Evolutionary conservation across 2,888 invertebrate genomes (phyloP).

Genomic region (Calameuta filiformis): DNA sequence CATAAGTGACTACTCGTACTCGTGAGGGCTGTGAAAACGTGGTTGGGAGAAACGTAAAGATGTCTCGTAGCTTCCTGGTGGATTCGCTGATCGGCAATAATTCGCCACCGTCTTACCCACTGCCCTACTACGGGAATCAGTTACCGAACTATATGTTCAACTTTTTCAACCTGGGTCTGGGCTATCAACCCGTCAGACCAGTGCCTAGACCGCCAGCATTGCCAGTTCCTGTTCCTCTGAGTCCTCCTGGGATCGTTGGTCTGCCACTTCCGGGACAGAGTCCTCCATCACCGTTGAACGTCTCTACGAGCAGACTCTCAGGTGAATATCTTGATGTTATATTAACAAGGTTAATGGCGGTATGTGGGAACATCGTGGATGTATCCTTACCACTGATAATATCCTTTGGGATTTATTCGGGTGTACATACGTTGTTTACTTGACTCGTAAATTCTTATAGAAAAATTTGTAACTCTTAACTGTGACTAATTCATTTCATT

Average conservation of each 20-base stretch:
- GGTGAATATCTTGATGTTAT: conserved; percentile 36
- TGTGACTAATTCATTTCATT: not conserved
- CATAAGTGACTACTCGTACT: not conserved
- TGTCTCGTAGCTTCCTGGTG: conserved; percentile 86
- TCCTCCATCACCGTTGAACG: conserved; percentile 53
- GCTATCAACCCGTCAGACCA: conserved; percentile 58
- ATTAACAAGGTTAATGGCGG: not conserved
- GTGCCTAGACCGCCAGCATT: conserved; percentile 52
- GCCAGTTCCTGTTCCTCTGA: conserved; percentile 43
- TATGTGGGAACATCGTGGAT: not conserved
- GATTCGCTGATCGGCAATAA: conserved; percentile 80
- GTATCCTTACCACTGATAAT: not conserved
- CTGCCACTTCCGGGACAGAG: conserved; percentile 46
- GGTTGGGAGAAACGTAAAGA: conserved; percentile 46
- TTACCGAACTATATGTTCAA: conserved; percentile 66
- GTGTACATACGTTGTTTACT: not conserved
- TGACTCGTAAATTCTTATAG: not conserved
- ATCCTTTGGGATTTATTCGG: not conserved
- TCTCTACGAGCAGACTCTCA: conserved; percentile 44
- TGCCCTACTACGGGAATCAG: conserved; percentile 62
- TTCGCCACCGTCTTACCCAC: conserved; percentile 67
- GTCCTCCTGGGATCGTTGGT: conserved; percentile 35
- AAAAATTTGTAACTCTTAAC: not conserved
- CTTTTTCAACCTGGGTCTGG: conserved; percentile 59
- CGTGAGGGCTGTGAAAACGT: not conserved